Base-by-base conservation (phyloP, 2,888 invertebrate genomes). In the Xanthorhoe spadicearia region DNA sequence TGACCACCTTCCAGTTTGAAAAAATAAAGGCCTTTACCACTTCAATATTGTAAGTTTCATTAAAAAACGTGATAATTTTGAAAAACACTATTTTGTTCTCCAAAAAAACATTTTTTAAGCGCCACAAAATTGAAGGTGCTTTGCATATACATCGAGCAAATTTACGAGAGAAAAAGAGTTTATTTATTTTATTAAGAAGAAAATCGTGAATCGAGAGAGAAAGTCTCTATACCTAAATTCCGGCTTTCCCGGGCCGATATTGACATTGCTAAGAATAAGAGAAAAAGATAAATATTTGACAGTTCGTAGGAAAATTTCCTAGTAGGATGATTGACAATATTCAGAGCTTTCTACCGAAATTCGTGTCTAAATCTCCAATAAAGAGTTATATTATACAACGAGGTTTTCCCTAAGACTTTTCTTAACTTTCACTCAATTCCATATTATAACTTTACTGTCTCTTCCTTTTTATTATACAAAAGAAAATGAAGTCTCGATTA, bases 231-330 rank as follows among this genome's bases (percentile, higher is more conserved):
- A 80, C 82, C 80, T 79, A 83, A 82, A 86, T 85, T 80, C 82
- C 80, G 71, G 75, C 80, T 80, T 83, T 83, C 81, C 74, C 73
- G 74, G 70, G 74, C 74, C 79, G 77, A 84, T 86, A 89, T 88
- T 87, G 87, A 84, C 85, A 84, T 86, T 81, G 78, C 81, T 74
- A 80, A 75, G 75, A 81, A 81, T 80, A 81, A 78, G 82, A 80
- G 80, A 82, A 83, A 77, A 80, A 80, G 77, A 84, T 82, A 83
- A 84, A 86, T 85, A 88, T 88, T 87, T 88, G 87, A 86, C 85
- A 85, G 83, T 84, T 83, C 77, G 79, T 80, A 79, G 78, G 78
- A 76, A 82, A 82, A 83, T 83, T 82, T 77, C 74, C 76, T 76
- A 76, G 73, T 73, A 74, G 80, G 81, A 83, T 86, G 83, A 87